Conservation (phyloP, 2,797 vertebrate genomes). For the Tapirus indicus region DNA sequence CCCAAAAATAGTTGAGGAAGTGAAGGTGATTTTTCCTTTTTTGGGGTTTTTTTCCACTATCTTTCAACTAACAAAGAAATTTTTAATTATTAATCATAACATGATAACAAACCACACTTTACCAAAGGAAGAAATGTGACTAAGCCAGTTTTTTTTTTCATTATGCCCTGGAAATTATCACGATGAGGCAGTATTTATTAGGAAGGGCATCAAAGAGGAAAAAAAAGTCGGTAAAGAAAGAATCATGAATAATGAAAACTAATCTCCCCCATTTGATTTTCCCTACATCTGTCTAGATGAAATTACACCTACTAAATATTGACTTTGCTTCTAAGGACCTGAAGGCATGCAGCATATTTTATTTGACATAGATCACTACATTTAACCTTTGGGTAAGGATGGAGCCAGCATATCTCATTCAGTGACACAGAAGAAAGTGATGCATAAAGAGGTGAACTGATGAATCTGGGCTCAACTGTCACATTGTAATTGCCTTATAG, state of each 20-base stretch:
- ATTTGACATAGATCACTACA: conserved; percentile 72
- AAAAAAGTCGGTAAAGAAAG: conserved; percentile 60
- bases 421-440: conserved; percentile 42
- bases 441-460: conserved; percentile 21
- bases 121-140: conserved; percentile 16
- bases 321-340: conserved; percentile 70
- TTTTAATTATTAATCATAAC: conserved; percentile 47
- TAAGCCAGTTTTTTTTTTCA: conserved; percentile 1
- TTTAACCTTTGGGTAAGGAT: conserved; percentile 68
- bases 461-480: conserved; percentile 19
- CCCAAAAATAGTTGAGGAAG: not conserved
- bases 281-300: conserved; percentile 70
- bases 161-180: conserved; percentile 33
- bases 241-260: conserved; percentile 79
- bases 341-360: conserved; percentile 59
- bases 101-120: conserved; percentile 48
- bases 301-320: conserved; percentile 78
- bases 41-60: not conserved
- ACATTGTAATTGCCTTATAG: conserved; percentile 33
- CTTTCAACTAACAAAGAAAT: conserved; percentile 40
- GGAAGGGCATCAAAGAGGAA: not conserved
- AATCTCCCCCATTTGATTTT: conserved; percentile 76
- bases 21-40: not conserved
- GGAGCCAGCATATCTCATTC: conserved; percentile 33
- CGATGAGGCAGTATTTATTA: conserved; percentile 50